Evolutionary conservation across 2,888 invertebrate species (phyloP).

Genomic region (Leptopilina myrica): DNA sequence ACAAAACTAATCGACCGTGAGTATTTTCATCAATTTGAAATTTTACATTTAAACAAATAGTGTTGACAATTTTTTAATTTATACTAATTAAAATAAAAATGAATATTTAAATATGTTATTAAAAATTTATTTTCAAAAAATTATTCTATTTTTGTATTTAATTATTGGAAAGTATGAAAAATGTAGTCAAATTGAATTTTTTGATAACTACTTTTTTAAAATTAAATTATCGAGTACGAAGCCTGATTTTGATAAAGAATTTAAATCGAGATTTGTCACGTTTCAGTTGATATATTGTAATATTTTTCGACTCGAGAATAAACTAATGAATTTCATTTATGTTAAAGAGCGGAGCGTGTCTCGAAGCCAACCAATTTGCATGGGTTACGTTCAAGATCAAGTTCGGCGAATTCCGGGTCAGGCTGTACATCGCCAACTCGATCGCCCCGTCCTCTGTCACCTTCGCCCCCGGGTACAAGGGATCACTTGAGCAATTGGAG

Average conservation of each 20-base stretch:
- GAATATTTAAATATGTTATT: too few relatives aligned
- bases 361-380: constrained; percentile 77
- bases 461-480: constrained; percentile 69
- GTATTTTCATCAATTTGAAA: constrained; percentile 47
- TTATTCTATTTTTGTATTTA: too few relatives aligned
- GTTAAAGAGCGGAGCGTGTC: constrained; percentile 65
- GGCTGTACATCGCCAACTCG: constrained; percentile 80
- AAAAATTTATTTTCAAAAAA: too few relatives aligned
- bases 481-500: constrained; percentile 79
- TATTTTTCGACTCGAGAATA: background rate
- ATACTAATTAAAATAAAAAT: too few relatives aligned
- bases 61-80: too few relatives aligned
- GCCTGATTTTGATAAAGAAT: too few relatives aligned
- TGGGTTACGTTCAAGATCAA: constrained; percentile 81
- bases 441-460: constrained; percentile 77
- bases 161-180: too few relatives aligned
- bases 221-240: too few relatives aligned
- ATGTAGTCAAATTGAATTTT: too few relatives aligned
- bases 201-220: too few relatives aligned
- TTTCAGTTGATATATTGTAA: background rate
- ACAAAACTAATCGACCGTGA: constrained; percentile 78
- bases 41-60: background rate
- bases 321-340: constrained; percentile 20
- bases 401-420: constrained; percentile 83
- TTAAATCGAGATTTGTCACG: too few relatives aligned